Evolutionary conservation across 2,797 vertebrate species (phyloP), one percentile per base, ranked within the genome.

Genomic region (Gadopsis marmoratus): DNA sequence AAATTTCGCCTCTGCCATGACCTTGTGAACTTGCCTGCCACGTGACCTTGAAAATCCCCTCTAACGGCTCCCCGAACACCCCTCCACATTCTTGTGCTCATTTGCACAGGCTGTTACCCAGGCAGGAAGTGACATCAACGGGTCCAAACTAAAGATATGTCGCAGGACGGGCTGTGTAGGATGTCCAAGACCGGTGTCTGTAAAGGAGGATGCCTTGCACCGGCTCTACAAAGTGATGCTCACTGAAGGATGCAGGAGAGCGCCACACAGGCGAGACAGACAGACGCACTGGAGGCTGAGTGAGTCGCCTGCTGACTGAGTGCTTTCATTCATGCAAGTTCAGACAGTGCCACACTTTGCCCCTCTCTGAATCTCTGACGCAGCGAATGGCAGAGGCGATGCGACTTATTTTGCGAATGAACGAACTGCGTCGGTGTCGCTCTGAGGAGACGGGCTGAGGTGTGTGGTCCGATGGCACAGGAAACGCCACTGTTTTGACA

Each of bases 111-210:
- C 88, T 86, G n/a, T 81, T 87, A 67, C 78, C 67, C 87, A 70
- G 41, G 93, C 95, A 95, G 95, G 95, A 96, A 96, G 93, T 96
- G 95, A 96, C 95, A 95, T 96, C 95, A 95, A 93, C 88, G 86
- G 92, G 93, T 95, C 91, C 91, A 90, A 93, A 95, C 79, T 89
- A 91, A 91, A 93, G 93, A 91, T 79, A 92, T 93, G 92, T 94
- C 90, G 91, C 91, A 91, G 93, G 91, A 91, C 82, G 91, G 84
- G 77, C 83, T 75, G 88, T 85, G 77, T 79, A 59, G 88, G 91
- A 93, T 92, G 92, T 91, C 86, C 92, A 86, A 84, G 81, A 91
- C 84, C 79, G 80, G 74, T 82, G 74, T 83, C 78, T 81, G 74
- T 74, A 41, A 58, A 64, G 79, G 68, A 83, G 81, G 88, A 91